A percentile compares a stretch with the other conserved stretches of the same genome.
Conservation (phyloP, 1,140 invertebrate genomes). For the Pygmarrhopalites habei region DNA sequence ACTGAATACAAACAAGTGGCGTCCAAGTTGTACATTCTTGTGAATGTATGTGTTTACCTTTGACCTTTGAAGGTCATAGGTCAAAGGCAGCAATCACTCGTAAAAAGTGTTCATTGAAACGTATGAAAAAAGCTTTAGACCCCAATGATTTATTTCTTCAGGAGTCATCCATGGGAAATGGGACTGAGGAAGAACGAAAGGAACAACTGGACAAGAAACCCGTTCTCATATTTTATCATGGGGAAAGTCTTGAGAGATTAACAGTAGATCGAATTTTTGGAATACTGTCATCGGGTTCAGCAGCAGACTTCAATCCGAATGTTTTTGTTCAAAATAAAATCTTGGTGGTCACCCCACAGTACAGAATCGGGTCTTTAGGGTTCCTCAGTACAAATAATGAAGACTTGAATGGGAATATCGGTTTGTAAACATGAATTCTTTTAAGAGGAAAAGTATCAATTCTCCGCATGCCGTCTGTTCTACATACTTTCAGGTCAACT, state of each 20-base stretch:
- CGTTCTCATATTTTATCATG: conserved; percentile 87
- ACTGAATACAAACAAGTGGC: too few species aligned
- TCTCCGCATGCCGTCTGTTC: too few species aligned
- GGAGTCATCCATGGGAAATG: neutral
- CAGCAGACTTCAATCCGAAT: conserved; percentile 20
- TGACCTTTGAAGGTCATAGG: neutral
- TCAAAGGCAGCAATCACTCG: neutral
- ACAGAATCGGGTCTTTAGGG: conserved; percentile 78
- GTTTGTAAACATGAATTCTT: too few species aligned
- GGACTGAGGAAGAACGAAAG: neutral
- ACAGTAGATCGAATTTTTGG: conserved; percentile 80
- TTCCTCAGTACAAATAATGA: conserved; percentile 55
- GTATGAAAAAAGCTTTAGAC: neutral
- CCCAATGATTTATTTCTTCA: neutral
- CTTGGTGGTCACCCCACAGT: conserved; percentile 93
- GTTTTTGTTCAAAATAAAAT: conserved; percentile 62
- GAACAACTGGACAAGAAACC: conserved; percentile 46
- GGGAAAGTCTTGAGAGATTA: conserved; percentile 79
- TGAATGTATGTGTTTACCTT: neutral
- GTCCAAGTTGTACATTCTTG: neutral
- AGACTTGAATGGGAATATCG: conserved; percentile 85
- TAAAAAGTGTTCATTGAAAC: neutral
- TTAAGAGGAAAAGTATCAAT: too few species aligned
- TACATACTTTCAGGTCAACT: too few species aligned
- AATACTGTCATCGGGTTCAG: conserved; percentile 62